phyloP scores from a whole-genome alignment of 2,113 vertebrate genomes.

The Halcyon malimbica region DNA sequence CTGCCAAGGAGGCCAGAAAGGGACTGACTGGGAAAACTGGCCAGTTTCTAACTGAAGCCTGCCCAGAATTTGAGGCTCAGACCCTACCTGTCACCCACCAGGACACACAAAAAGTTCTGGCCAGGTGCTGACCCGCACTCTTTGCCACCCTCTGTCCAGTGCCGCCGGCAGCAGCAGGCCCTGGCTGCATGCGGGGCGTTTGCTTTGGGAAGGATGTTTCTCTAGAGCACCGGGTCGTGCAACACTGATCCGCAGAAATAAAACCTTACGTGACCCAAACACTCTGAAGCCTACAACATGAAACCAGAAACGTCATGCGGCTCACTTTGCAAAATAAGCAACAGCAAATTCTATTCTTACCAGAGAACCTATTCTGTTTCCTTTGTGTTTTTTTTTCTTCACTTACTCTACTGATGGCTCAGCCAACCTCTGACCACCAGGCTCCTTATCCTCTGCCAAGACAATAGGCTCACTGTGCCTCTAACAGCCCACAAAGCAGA shows the following conservation, averaged over 20 bases:
- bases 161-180: not conserved
- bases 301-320: not conserved
- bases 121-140: not conserved
- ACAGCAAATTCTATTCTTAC: not conserved
- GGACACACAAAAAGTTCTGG: not conserved
- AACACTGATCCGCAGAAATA: not conserved
- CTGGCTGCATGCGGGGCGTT: not conserved
- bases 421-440: not conserved
- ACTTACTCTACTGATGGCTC: not conserved
- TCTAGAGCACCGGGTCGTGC: accelerated
- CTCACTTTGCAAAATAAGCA: not conserved
- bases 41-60: not conserved
- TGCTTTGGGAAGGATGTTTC: not conserved
- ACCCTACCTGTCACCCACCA: not conserved
- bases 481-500: not conserved
- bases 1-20: not conserved
- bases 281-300: not conserved
- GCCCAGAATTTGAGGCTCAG: not conserved
- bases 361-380: not conserved
- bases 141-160: not conserved
- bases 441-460: not conserved
- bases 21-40: not conserved
- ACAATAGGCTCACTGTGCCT: not conserved
- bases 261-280: not conserved
- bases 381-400: not conserved